Evolutionary conservation across 2,888 invertebrate species (phyloP).

Genomic region (Clepsis dumicolana): DNA sequence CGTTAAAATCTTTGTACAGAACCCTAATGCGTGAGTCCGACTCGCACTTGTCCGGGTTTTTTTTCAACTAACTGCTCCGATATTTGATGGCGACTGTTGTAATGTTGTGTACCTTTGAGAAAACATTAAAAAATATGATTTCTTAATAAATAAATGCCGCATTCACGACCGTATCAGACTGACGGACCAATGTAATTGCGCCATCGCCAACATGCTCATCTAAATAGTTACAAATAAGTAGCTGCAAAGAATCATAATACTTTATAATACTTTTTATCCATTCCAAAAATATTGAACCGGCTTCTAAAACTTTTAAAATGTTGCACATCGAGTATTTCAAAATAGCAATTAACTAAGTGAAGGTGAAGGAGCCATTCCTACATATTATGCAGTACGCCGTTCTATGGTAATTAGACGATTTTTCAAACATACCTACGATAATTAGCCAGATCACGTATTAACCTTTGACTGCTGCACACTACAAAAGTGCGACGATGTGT

Average conservation of each 20-base stretch:
- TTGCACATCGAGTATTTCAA: constrained; percentile 39
- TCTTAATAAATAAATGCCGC: too few species aligned
- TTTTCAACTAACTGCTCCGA: too few species aligned
- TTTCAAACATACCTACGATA: constrained; percentile 55
- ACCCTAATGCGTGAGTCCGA: too few species aligned
- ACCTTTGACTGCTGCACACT: constrained; percentile 58
- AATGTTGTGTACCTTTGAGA: too few species aligned
- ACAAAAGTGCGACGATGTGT: constrained; percentile 1
- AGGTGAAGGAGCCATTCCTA: constrained; percentile 41
- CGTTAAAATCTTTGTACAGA: too few species aligned
- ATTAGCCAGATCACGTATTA: constrained; percentile 67
- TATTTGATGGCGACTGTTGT: too few species aligned
- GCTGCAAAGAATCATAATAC: neutral
- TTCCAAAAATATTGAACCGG: constrained; percentile 10
- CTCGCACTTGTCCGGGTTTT: too few species aligned
- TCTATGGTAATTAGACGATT: constrained; percentile 49
- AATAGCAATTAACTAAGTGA: constrained; percentile 42
- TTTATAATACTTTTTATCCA: neutral
- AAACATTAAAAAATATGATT: too few species aligned
- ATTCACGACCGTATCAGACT: too few species aligned
- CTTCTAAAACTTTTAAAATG: constrained; percentile 28
- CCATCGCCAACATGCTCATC: neutral
- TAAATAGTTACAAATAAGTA: neutral
- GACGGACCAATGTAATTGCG: neutral
- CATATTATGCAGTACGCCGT: constrained; percentile 12